Evolutionary conservation across 2,888 invertebrate species (phyloP).

Genomic region (Leucophenga maculata): DNA sequence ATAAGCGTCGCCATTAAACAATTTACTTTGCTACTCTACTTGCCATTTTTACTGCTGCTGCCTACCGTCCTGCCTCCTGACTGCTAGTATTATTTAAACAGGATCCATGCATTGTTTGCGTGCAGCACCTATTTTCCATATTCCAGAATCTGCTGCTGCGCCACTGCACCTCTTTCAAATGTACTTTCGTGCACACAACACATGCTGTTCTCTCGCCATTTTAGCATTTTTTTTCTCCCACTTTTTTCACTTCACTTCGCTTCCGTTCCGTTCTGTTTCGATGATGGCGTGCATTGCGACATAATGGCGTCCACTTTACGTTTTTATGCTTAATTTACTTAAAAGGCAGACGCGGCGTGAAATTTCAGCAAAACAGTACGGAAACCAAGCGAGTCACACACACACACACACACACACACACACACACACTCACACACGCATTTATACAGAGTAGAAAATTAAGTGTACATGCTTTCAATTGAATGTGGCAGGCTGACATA

Average conservation of each 20-base stretch:
- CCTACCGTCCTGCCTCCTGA: slow-evolving; percentile 23
- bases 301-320: slow-evolving; percentile 68
- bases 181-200: not conserved
- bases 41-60: slow-evolving; percentile 3
- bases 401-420: no score
- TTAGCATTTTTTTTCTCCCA: no score
- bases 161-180: not conserved
- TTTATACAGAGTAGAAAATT: slow-evolving; percentile 2
- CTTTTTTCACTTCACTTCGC: no score
- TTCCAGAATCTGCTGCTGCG: not conserved
- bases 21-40: slow-evolving; percentile 28
- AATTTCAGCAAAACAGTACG: slow-evolving; percentile 30
- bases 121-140: not conserved
- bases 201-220: not conserved
- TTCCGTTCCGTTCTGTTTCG: no score
- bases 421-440: not conserved
- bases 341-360: slow-evolving; percentile 56
- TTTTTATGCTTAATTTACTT: slow-evolving; percentile 69
- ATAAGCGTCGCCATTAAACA: slow-evolving; percentile 14
- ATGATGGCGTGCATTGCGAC: slow-evolving; percentile 53
- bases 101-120: no score
- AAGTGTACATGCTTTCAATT: slow-evolving; percentile 32
- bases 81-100: not conserved
- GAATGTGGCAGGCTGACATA: slow-evolving; percentile 20
- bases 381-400: not conserved